phyloP scores from a whole-genome alignment of 2,888 invertebrate species.

The Lathronympha strigana region DNA sequence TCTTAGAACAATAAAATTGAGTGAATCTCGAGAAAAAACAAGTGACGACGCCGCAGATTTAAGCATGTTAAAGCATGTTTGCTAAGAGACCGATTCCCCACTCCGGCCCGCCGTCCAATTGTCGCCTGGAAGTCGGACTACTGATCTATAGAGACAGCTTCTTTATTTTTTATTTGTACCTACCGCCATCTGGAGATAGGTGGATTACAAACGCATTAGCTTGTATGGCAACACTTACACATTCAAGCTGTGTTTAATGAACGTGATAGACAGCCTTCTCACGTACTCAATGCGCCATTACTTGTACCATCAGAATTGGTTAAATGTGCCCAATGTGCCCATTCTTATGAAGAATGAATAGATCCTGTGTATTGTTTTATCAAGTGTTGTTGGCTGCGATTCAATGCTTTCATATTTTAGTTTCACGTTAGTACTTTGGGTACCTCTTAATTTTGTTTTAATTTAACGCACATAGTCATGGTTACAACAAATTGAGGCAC shows the following conservation, averaged over 20 bases:
- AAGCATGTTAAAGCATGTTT: too few relatives aligned
- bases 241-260: conserved; percentile 26
- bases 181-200: not conserved
- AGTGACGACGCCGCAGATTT: too few relatives aligned
- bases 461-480: too few relatives aligned
- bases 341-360: conserved; percentile 28
- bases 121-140: too few relatives aligned
- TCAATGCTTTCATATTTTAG: not conserved
- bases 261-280: conserved; percentile 15
- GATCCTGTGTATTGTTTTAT: conserved; percentile 11
- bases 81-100: too few relatives aligned
- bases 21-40: too few relatives aligned
- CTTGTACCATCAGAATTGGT: conserved; percentile 23
- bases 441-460: too few relatives aligned
- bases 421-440: too few relatives aligned
- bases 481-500: too few relatives aligned
- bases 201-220: conserved; percentile 6
- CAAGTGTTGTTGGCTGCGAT: not conserved
- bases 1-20: too few relatives aligned
- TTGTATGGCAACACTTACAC: conserved; percentile 4
- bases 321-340: conserved; percentile 37
- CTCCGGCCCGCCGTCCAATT: too few relatives aligned
- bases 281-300: conserved; percentile 35
- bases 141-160: too few relatives aligned
- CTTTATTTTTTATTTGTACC: not conserved